These are phyloP conservation scores for Asobara japonica DNA, from an alignment of 1,140 invertebrate species.

Conservation along the genomic window DNA sequence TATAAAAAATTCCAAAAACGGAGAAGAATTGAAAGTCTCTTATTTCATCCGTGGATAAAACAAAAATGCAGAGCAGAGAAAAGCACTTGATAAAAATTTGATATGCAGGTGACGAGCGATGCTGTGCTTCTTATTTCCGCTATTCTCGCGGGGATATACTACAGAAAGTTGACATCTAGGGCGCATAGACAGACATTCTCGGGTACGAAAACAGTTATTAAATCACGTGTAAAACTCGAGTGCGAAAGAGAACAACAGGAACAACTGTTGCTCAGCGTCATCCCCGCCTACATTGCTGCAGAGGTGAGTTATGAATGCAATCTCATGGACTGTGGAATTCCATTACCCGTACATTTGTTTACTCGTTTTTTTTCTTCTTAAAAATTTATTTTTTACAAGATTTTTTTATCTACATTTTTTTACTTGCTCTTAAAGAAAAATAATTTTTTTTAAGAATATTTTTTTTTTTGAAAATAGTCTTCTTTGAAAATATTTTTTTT, in stretches of 20 bases:
- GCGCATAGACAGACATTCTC: conserved; percentile 87
- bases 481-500: no score
- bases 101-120: conserved; percentile 79
- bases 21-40: no score
- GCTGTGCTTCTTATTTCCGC: conserved; percentile 79
- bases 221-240: conserved; percentile 90
- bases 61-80: no score
- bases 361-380: no score
- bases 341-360: not conserved
- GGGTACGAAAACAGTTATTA: conserved; percentile 88
- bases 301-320: conserved; percentile 71
- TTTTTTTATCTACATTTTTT: no score
- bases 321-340: not conserved
- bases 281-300: conserved; percentile 91
- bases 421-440: no score
- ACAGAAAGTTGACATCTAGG: conserved; percentile 84
- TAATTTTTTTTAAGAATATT: no score
- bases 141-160: conserved; percentile 84
- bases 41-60: no score
- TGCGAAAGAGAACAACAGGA: conserved; percentile 93
- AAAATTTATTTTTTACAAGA: no score
- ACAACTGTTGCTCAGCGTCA: conserved; percentile 89
- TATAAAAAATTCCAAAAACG: not conserved
- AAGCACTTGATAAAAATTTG: conserved; percentile 33
- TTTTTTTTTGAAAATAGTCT: no score